These are phyloP conservation scores for Halictus ligatus DNA, from an alignment of 2,888 invertebrate species.

Conservation along the genomic window DNA sequence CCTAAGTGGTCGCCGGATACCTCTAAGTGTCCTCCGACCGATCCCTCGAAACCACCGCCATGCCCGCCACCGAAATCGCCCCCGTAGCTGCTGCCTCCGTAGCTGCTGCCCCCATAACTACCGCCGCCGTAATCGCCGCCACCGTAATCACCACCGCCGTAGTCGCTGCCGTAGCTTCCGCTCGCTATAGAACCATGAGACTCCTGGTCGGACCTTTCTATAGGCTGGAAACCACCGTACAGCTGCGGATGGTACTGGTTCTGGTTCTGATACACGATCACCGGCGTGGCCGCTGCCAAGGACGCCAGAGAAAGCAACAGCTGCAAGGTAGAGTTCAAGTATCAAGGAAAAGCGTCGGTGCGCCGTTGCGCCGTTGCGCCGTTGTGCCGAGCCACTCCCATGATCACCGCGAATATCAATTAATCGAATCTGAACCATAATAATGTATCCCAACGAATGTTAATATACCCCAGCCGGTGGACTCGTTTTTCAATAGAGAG, in stretches of 20 bases:
- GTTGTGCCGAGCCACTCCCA: not conserved
- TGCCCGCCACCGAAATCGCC: conserved; percentile 55
- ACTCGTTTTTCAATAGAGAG: not conserved
- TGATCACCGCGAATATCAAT: not conserved
- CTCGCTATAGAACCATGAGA: conserved; percentile 73
- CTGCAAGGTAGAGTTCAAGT: conserved; percentile 68
- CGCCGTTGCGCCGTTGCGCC: not conserved
- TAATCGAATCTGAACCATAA: not conserved
- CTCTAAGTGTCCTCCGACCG: conserved; percentile 52
- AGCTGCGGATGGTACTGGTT: conserved; percentile 70
- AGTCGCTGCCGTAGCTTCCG: conserved; percentile 56
- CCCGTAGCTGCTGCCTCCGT: conserved; percentile 41
- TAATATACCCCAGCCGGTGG: no score
- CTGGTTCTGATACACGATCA: conserved; percentile 72
- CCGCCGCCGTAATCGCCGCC: conserved; percentile 55
- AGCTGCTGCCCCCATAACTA: conserved; percentile 51
- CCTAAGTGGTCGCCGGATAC: conserved; percentile 59
- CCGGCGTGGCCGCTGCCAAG: conserved; percentile 74
- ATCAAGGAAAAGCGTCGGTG: not conserved
- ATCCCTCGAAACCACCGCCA: conserved; percentile 54
- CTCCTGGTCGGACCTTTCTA: conserved; percentile 80
- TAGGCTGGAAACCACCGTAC: conserved; percentile 57
- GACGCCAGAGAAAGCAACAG: conserved; percentile 75
- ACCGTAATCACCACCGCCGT: conserved; percentile 39
- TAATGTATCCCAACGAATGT: not conserved